Base-by-base conservation (phyloP, 2,888 invertebrate genomes). In the Congeria kusceri region DNA sequence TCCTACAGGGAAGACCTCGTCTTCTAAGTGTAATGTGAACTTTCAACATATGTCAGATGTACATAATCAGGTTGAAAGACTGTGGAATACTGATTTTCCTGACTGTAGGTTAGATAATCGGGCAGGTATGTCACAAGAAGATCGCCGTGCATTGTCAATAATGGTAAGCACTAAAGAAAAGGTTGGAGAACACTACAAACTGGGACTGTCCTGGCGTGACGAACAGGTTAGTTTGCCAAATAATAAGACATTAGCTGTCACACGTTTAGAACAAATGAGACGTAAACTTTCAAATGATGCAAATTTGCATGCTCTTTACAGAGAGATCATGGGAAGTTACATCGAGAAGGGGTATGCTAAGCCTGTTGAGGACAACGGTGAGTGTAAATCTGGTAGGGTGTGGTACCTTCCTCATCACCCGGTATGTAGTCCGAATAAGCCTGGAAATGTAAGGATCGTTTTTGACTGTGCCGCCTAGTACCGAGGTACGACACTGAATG, bases 401-500 rank as follows among this genome's bases (percentile, higher is more conserved):
- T 78, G 68, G 77, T 77, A 68, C 44, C 67, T 78, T 58, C 69
- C 78, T 13, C 63, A 73, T 49, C 78, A 78, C 59, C 57, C 63
- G 9, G 73, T 78, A n/a, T 15, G 27, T 25, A 66, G 68, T 56
- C 59, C 23, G 57, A 73, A 73, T 18, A 73, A 78, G 61, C 63
- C 63, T n/a, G 70, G 66, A 25, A 75, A 70, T 53, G 44, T 65
- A 9, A 18, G 62, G 9, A 47, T 73, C 3, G 67, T 77, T 67
- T 77, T 72, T 66, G 72, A 81, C 49, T 77, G 77, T 23, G 59
- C 76, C n/a, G 79, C 76, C 3, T 29, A 62, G 18, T 69, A 61
- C 47, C 20, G 67, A 23, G 77, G 74, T 1, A 63, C 69, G 2
- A 78, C 78, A 2, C 58, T 85, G 13, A 85, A 81, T 62, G 57